Conservation (phyloP, 2,888 invertebrate species). For the Thecocarcelia acutangulata region DNA sequence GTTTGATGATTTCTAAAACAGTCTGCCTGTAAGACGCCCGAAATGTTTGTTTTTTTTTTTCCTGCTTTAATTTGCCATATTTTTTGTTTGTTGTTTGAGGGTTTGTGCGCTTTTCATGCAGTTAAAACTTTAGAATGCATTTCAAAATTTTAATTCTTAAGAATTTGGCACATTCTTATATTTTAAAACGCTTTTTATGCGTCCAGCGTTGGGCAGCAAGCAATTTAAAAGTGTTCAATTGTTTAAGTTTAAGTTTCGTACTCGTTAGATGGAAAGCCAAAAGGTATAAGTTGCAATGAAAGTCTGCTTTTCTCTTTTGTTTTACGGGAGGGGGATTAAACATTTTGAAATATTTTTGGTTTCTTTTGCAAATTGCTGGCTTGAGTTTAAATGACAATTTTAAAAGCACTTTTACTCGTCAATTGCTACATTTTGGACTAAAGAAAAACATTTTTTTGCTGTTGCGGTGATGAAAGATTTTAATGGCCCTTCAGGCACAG, state of each 20-base stretch:
- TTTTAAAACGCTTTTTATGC: constrained; percentile 23
- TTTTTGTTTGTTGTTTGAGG: constrained; percentile 2
- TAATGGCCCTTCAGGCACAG: neutral
- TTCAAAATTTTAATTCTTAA: constrained; percentile 67
- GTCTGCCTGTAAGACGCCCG: constrained; percentile 31
- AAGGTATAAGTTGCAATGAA: constrained; percentile 26
- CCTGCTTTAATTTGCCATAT: constrained; percentile 35
- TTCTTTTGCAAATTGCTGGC: constrained; percentile 22
- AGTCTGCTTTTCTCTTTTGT: neutral
- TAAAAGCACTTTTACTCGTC: constrained; percentile 52
- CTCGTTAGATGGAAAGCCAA: constrained; percentile 31
- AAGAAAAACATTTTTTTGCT: neutral
- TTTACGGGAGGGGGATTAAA: neutral
- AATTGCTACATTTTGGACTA: constrained; percentile 35
- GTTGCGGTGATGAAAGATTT: constrained; percentile 16
- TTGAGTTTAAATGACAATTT: constrained; percentile 62
- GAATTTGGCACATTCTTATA: constrained; percentile 68
- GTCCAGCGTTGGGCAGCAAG: constrained; percentile 36
- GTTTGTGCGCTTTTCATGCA: constrained; percentile 2
- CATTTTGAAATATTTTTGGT: constrained; percentile 3
- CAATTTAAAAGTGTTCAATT: constrained; percentile 65
- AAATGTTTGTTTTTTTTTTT: constrained; percentile 30
- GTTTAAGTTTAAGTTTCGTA: neutral
- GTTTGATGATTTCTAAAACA: constrained; percentile 39
- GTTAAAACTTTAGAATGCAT: constrained; percentile 57